A percentile compares a stretch with the other conserved stretches of the same genome.
Conservation (phyloP, 2,113 vertebrate genomes). For the Eurystomus gularis region DNA sequence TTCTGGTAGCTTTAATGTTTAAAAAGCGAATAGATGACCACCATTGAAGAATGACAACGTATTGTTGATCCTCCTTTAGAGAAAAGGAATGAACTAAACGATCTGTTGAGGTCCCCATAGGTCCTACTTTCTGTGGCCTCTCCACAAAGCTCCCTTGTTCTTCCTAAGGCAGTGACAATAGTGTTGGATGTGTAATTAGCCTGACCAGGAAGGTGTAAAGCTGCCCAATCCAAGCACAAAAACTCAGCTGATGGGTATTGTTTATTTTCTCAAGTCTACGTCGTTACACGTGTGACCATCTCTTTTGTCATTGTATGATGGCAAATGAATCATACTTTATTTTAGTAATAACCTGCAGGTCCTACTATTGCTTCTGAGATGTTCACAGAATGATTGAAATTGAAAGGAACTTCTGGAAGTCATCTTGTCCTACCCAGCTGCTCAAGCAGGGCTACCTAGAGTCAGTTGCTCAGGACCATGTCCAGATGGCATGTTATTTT, state of each 20-base stretch:
- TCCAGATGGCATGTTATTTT: not conserved
- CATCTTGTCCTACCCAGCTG: not conserved
- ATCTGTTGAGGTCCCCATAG: not conserved
- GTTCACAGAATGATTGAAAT: not conserved
- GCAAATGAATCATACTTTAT: not conserved
- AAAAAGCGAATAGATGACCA: not conserved
- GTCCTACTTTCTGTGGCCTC: not conserved
- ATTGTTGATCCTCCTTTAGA: not conserved
- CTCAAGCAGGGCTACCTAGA: not conserved
- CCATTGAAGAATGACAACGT: not conserved
- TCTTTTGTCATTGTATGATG: not conserved
- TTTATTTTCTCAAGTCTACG: not conserved
- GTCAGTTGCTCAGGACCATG: not conserved
- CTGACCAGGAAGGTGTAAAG: not conserved
- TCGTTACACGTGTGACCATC: not conserved
- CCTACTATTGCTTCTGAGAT: not conserved
- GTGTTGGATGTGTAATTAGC: not conserved
- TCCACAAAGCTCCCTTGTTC: not conserved
- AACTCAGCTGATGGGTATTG: not conserved
- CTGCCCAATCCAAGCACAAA: not conserved
- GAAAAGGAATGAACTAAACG: not conserved
- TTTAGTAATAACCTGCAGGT: not conserved
- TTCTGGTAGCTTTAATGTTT: not conserved
- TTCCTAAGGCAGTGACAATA: not conserved
- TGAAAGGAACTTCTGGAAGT: not conserved